phyloP scores from a whole-genome alignment of 2,113 vertebrate genomes.

The Naja naja region DNA sequence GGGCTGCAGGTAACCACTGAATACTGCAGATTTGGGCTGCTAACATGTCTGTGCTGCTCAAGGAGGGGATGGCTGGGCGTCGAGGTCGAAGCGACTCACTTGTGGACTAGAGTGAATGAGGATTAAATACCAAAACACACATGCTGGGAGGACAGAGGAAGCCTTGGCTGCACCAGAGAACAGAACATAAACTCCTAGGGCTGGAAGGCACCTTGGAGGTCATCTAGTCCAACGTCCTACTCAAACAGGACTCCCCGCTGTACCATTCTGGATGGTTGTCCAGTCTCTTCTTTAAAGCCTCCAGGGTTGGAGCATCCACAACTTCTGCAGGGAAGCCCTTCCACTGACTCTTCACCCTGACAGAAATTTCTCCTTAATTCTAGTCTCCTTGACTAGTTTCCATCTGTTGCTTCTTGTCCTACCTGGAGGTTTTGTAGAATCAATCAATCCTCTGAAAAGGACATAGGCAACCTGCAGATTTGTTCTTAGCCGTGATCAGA shows the following conservation, averaged over 20 bases:
- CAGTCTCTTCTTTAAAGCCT: neutral
- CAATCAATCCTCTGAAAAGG: neutral
- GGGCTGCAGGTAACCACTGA: neutral
- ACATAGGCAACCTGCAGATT: neutral
- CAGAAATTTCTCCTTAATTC: neutral
- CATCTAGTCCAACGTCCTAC: neutral
- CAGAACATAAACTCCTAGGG: too few relatives aligned
- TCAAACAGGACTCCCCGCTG: neutral
- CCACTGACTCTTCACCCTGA: neutral
- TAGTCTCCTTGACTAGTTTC: neutral
- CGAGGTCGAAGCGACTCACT: neutral
- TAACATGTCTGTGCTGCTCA: neutral
- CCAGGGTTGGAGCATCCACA: neutral
- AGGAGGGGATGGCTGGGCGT: neutral
- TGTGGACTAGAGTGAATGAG: neutral
- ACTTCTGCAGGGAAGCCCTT: neutral
- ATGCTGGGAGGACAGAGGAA: neutral
- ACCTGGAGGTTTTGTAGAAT: neutral
- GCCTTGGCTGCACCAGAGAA: neutral
- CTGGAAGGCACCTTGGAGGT: neutral
- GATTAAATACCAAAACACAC: neutral
- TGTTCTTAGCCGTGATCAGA: neutral
- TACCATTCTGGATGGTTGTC: neutral
- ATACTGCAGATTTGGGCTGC: neutral
- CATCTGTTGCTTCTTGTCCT: neutral